A percentile compares a stretch with the other conserved stretches of the same genome.
These are phyloP conservation scores for Balaeniceps rex DNA, from an alignment of 2,113 vertebrate species.

Conservation along the genomic window DNA sequence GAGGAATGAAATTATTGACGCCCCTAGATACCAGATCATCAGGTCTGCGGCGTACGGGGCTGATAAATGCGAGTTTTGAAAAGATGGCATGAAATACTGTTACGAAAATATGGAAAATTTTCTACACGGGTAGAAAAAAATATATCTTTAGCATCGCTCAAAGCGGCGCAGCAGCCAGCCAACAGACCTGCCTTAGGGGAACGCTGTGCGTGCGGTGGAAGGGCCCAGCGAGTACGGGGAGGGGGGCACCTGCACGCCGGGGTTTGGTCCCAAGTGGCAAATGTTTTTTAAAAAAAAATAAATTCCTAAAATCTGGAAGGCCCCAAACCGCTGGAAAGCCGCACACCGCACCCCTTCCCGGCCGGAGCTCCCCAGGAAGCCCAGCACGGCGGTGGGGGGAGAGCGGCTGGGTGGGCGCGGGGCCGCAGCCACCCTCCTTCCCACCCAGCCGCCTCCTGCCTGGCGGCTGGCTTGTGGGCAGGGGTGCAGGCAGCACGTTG, in stretches of 20 bases:
- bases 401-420: background rate
- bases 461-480: background rate
- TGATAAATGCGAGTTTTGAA: background rate
- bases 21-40: background rate
- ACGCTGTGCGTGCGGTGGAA: accelerated
- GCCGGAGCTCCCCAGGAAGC: background rate
- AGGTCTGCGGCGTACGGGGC: accelerated
- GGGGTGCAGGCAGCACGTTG: background rate
- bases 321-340: background rate
- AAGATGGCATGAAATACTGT: accelerated
- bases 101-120: background rate
- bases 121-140: background rate
- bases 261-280: background rate
- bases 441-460: background rate
- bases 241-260: background rate
- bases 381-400: too few species aligned
- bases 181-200: too few species aligned
- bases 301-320: background rate
- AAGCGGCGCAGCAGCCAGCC: background rate
- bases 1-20: background rate
- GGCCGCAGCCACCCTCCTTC: background rate
- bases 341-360: accelerated
- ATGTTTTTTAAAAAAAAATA: background rate
- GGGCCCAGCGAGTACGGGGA: accelerated
- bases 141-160: too few species aligned